These are phyloP conservation scores for Pantherophis guttatus DNA, from an alignment of 2,113 vertebrate species.

Conservation along the genomic window DNA sequence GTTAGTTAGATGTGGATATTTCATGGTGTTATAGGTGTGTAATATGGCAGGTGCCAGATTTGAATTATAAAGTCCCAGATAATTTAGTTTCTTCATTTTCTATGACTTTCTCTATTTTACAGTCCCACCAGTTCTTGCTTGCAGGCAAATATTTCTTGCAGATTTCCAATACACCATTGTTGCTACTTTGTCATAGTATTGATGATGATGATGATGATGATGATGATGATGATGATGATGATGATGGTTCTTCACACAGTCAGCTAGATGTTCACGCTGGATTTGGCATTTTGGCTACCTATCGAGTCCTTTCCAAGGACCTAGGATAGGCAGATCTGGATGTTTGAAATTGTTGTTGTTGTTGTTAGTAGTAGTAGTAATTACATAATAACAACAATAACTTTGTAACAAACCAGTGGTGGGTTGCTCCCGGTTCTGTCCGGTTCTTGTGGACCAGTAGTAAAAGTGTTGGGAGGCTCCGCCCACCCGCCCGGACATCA, in stretches of 20 bases:
- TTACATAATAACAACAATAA: neutral
- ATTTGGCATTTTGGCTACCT: neutral
- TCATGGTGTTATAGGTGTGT: neutral
- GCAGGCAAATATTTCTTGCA: neutral
- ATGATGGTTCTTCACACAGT: no score
- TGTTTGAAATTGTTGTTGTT: neutral
- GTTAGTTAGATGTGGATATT: neutral
- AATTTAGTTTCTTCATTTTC: neutral
- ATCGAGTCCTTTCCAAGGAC: neutral
- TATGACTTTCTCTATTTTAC: neutral
- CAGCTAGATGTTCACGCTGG: neutral
- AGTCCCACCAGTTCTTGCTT: neutral
- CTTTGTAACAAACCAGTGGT: neutral
- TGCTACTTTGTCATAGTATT: neutral
- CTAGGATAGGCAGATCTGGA: neutral
- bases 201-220: no score
- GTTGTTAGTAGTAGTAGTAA: neutral
- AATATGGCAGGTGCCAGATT: neutral
- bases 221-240: no score
- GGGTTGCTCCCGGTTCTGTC: no score
- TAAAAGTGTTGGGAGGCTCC: no score
- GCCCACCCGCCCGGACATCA: no score
- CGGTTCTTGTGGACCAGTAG: no score
- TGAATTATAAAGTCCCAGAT: neutral
- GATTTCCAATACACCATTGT: neutral